Percentiles rank a stretch among this genome's conserved stretches.
Conservation (phyloP, 2,797 vertebrate species). For the Sebastes matsubarae region DNA sequence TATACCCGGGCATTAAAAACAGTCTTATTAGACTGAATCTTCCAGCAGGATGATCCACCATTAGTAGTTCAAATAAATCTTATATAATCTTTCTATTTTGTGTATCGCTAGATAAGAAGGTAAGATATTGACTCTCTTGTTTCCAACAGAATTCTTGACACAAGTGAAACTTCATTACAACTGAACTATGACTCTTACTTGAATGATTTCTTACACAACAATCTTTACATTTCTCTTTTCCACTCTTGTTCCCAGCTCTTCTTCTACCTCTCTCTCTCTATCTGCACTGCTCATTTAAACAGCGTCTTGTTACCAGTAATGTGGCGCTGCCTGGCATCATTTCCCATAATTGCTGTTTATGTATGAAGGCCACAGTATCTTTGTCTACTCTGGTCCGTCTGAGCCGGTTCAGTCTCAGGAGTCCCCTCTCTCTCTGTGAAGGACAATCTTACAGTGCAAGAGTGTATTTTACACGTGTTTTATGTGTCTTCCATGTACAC, state of each 20-base stretch:
- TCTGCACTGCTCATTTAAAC: background rate
- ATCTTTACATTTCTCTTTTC: background rate
- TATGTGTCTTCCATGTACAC: background rate
- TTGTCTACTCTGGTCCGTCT: background rate
- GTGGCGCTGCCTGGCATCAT: background rate
- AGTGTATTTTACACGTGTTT: background rate
- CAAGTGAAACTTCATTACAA: background rate
- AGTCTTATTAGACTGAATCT: background rate
- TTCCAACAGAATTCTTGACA: background rate
- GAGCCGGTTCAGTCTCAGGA: background rate
- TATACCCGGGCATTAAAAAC: background rate
- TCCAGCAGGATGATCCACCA: background rate
- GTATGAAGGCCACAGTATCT: conserved; percentile 26
- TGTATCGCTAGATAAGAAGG: background rate
- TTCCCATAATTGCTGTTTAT: conserved; percentile 28
- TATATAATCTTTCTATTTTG: background rate
- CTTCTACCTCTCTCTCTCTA: background rate
- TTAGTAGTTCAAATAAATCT: background rate
- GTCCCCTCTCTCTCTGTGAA: conserved; percentile 20
- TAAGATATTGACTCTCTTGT: background rate
- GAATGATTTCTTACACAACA: background rate
- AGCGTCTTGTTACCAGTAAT: background rate
- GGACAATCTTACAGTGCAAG: conserved; percentile 1
- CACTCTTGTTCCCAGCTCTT: background rate
- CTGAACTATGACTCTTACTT: background rate